A percentile compares a stretch with the other conserved stretches of the same genome.
Evolutionary conservation across 1,140 invertebrate species (phyloP).

Genomic region (Drosophila mauritiana): DNA sequence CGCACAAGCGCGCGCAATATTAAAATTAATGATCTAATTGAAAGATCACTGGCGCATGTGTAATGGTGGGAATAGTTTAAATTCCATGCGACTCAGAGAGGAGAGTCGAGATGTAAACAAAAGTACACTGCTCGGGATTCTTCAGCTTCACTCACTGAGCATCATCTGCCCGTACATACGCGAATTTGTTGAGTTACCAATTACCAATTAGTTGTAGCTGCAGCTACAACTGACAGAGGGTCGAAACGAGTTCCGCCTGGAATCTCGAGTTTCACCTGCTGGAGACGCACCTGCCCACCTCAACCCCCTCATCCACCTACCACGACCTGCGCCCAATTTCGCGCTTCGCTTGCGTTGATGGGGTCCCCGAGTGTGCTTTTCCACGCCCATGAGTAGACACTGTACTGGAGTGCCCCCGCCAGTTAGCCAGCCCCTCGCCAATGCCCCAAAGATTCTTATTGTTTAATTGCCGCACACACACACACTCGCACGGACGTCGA

Average conservation of each 20-base stretch:
- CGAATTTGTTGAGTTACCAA: not conserved
- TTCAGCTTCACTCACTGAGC: slow-evolving; percentile 4
- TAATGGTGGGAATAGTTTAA: slow-evolving; percentile 34
- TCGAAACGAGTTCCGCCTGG: slow-evolving; percentile 19
- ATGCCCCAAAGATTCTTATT: slow-evolving; percentile 51
- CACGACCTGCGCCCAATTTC: slow-evolving; percentile 60
- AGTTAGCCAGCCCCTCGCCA: slow-evolving; percentile 5
- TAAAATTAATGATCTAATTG: slow-evolving; percentile 80
- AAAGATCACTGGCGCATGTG: slow-evolving; percentile 50
- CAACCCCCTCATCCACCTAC: slow-evolving; percentile 13
- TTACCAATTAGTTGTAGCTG: not conserved
- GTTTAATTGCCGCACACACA: slow-evolving; percentile 63
- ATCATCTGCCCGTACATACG: not conserved
- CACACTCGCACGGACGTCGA: slow-evolving; percentile 26
- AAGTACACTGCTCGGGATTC: slow-evolving; percentile 16
- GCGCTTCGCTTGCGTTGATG: slow-evolving; percentile 69
- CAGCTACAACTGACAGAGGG: not conserved
- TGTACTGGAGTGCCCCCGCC: slow-evolving; percentile 28
- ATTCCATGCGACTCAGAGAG: slow-evolving; percentile 41
- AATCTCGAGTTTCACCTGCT: slow-evolving; percentile 52
- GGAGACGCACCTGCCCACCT: slow-evolving; percentile 21
- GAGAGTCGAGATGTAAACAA: slow-evolving; percentile 48
- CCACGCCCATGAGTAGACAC: slow-evolving; percentile 66
- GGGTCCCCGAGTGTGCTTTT: slow-evolving; percentile 39
- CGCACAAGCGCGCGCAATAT: slow-evolving; percentile 62